phyloP scores from a whole-genome alignment of 2,113 vertebrate species.

The Nipponia nippon region DNA sequence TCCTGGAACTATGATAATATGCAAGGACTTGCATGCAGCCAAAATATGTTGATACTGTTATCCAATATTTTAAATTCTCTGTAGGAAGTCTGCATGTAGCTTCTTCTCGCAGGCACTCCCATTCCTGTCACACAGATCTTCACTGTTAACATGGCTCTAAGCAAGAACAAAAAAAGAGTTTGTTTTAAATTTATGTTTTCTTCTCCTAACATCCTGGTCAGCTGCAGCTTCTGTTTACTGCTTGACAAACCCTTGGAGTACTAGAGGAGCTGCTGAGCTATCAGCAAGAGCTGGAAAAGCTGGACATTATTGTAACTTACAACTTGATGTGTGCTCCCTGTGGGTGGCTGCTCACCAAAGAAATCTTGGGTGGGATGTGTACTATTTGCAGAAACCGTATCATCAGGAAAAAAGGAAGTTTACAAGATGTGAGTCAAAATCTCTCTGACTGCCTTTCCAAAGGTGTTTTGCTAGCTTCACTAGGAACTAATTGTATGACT shows the following conservation, averaged over 20 bases:
- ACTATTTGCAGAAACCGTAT: background rate
- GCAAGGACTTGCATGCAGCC: background rate
- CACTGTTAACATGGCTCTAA: constrained; percentile 35
- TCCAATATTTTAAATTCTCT: constrained; percentile 63
- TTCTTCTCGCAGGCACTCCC: constrained; percentile 20
- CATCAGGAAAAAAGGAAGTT: background rate
- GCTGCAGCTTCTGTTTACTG: constrained; percentile 39
- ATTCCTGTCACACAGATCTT: constrained; percentile 47
- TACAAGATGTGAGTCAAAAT: background rate
- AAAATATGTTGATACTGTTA: constrained; percentile 24
- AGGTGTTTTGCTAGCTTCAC: background rate
- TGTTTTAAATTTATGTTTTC: constrained; percentile 55
- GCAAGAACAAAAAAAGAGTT: constrained; percentile 25
- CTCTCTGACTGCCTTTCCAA: background rate
- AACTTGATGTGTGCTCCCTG: constrained; percentile 18
- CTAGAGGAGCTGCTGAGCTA: constrained; percentile 4
- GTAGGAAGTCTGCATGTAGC: constrained; percentile 24
- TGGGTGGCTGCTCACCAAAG: background rate
- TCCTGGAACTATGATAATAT: background rate
- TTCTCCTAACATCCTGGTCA: constrained; percentile 13
- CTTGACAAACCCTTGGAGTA: constrained; percentile 25
- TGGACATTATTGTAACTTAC: background rate
- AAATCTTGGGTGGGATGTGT: background rate
- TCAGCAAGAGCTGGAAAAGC: constrained; percentile 39
- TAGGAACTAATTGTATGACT: background rate